phyloP scores from a whole-genome alignment of 2,113 vertebrate genomes.

The Agelaius tricolor region DNA sequence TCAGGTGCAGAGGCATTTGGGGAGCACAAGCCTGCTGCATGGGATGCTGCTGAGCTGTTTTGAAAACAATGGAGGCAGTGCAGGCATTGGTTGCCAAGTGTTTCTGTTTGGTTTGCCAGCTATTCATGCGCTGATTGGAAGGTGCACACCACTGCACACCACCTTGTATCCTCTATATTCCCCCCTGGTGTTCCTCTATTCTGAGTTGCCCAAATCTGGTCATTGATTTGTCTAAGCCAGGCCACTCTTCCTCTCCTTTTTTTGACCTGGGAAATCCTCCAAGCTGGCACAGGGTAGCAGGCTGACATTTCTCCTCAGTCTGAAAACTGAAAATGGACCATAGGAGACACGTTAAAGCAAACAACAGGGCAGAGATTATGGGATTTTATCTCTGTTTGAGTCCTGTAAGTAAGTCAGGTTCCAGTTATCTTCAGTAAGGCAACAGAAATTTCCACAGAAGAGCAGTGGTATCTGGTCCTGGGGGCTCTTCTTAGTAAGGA shows the following conservation, averaged over 20 bases:
- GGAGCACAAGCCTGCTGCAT: not conserved
- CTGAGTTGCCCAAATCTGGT: not conserved
- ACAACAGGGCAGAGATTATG: not conserved
- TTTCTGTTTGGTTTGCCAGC: not conserved
- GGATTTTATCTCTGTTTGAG: not conserved
- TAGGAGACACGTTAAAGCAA: not conserved
- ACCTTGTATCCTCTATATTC: not conserved
- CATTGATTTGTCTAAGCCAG: not conserved
- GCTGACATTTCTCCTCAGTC: not conserved
- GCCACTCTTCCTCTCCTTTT: not conserved
- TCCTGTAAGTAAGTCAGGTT: not conserved
- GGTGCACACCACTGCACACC: rapidly evolving
- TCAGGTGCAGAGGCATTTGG: not conserved
- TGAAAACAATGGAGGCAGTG: not conserved
- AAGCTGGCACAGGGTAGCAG: rapidly evolving
- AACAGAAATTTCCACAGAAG: not conserved
- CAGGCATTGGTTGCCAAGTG: not conserved
- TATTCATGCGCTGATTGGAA: rapidly evolving
- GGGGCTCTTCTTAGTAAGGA: not conserved
- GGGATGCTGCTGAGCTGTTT: not conserved
- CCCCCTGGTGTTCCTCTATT: not conserved
- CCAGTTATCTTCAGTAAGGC: not conserved
- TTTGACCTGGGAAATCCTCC: not conserved
- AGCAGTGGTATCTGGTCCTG: not conserved
- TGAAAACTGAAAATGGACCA: not conserved